Evolutionary conservation across 2,113 vertebrate genomes (phyloP).

Genomic region (Ammodytes marinus): DNA sequence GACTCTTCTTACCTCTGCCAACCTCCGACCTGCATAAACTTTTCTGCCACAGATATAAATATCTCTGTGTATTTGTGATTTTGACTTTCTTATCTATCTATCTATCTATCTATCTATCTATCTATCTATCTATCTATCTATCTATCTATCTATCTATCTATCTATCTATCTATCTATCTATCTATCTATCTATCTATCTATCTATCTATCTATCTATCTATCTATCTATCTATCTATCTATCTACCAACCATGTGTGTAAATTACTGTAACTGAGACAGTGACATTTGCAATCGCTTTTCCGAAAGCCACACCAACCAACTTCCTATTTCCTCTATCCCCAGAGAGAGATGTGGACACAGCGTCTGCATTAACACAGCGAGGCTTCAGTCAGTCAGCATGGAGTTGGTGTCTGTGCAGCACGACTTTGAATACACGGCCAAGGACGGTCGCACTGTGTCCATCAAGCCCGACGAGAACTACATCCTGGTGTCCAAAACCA

Average conservation of each 20-base stretch:
- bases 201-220: no score
- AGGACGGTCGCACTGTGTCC: constrained; percentile 87
- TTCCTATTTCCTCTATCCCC: constrained; percentile 44
- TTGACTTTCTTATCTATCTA: no score
- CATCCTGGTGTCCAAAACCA: constrained; percentile 89
- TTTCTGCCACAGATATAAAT: background rate
- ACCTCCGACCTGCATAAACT: background rate
- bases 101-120: no score
- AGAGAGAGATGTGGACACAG: constrained; percentile 5
- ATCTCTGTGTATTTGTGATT: no score
- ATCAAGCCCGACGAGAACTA: constrained; percentile 92
- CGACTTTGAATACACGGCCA: constrained; percentile 88
- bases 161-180: no score
- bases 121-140: no score
- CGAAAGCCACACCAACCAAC: background rate
- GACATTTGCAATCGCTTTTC: background rate
- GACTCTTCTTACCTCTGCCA: background rate
- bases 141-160: no score
- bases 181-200: no score
- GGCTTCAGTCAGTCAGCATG: constrained; percentile 65
- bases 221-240: no score
- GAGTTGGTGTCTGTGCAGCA: constrained; percentile 90
- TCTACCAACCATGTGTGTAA: no score
- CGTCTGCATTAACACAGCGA: background rate
- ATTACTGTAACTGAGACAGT: background rate